phyloP scores from a whole-genome alignment of 92 coral and sea anemone genomes.

The Palythoa grandis region DNA sequence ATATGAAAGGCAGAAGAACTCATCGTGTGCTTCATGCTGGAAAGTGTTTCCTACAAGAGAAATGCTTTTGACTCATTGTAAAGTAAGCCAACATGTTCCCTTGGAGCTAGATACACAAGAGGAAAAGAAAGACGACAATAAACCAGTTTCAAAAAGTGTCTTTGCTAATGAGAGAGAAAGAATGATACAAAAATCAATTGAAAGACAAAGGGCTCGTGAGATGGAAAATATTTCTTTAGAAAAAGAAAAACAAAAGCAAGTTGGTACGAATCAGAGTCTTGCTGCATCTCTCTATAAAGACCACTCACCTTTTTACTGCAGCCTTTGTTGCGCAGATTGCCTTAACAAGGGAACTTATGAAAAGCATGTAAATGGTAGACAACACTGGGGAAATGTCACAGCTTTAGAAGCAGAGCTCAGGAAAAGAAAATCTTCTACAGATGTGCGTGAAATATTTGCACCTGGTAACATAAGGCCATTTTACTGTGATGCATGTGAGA shows the following conservation, averaged over 20 bases:
- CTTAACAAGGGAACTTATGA: constrained; percentile 34
- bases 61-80: constrained; percentile 46
- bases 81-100: constrained; percentile 49
- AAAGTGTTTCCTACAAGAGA: constrained; percentile 52
- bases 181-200: constrained; percentile 39
- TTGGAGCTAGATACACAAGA: constrained; percentile 28
- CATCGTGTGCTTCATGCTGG: constrained; percentile 52
- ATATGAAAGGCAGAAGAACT: constrained; percentile 43
- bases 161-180: constrained; percentile 15
- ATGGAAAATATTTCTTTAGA: constrained; percentile 19
- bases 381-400: constrained; percentile 41
- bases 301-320: constrained; percentile 54
- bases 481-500: constrained; percentile 58
- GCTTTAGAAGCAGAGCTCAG: constrained; percentile 39
- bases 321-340: constrained; percentile 44
- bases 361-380: constrained; percentile 21
- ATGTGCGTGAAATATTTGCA: constrained; percentile 36
- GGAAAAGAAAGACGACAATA: constrained; percentile 19
- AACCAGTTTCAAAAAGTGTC: background rate
- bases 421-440: constrained; percentile 25
- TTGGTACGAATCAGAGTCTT: background rate
- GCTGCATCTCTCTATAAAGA: constrained; percentile 5
- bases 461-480: constrained; percentile 38
- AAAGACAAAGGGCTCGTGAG: constrained; percentile 34
- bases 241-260: constrained; percentile 37